Percentiles rank a stretch among this genome's conserved stretches.
These are phyloP conservation scores for Nannospalax galili DNA, from an alignment of 2,113 vertebrate species.

Conservation along the genomic window DNA sequence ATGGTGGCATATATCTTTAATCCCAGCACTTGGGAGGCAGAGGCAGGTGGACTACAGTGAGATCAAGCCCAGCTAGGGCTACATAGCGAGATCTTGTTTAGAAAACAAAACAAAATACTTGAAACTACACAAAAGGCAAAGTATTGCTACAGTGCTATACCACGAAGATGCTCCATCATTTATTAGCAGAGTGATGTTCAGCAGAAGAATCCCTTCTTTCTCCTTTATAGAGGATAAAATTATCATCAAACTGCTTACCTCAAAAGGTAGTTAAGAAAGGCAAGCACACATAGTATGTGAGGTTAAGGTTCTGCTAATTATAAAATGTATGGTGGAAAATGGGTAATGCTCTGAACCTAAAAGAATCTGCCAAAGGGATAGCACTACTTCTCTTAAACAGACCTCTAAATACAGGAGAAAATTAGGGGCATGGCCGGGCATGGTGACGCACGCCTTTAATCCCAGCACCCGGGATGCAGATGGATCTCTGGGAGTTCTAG, in stretches of 20 bases:
- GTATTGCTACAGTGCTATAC: accelerated
- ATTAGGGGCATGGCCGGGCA: not conserved
- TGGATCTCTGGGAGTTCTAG: too few species aligned
- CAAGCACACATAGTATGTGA: not conserved
- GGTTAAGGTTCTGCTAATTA: not conserved
- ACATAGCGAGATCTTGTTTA: too few species aligned
- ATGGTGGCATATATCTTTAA: too few species aligned
- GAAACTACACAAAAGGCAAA: not conserved
- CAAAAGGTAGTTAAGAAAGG: not conserved
- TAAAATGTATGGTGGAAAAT: not conserved
- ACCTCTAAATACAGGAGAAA: not conserved
- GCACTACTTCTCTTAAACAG: not conserved
- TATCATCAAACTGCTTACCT: not conserved
- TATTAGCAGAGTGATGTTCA: not conserved
- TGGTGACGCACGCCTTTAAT: too few species aligned
- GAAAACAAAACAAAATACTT: too few species aligned
- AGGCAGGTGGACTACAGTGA: too few species aligned
- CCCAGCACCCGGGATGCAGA: too few species aligned
- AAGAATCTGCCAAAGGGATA: not conserved
- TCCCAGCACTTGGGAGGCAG: too few species aligned
- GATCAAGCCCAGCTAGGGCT: too few species aligned
- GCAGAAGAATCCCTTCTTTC: not conserved
- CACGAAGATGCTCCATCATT: not conserved
- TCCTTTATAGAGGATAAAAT: not conserved
- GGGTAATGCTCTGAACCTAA: not conserved